Base-by-base conservation (phyloP, 2,113 vertebrate genomes). In the Embiotoca jacksoni region DNA sequence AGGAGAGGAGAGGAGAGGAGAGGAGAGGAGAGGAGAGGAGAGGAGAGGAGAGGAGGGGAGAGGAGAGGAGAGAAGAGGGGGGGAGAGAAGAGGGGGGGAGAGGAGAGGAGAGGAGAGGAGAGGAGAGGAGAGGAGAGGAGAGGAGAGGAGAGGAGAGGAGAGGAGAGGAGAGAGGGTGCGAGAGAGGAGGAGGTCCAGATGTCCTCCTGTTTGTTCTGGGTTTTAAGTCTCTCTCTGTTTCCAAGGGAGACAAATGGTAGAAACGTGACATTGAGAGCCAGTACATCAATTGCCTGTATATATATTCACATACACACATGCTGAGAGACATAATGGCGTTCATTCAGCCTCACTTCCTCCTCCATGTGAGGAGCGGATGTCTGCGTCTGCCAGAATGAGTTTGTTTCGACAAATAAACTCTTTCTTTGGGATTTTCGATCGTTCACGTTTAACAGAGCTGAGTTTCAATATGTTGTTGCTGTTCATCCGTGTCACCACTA, bases 241-340 rank as follows among this genome's bases (percentile, higher is more conserved):
- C 81, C 91, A 90, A 72, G 82, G 81, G 92, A 93, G 87, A 94
- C 91, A 87, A 91, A 91, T 91, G 90, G 88, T 82, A 70, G 77
- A 91, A 90, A 89, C 74, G 81, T 89, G 88, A 92, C 91, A 89
- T 84, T 80, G 82, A 86, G 82, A 84, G 89, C 71, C 71, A 75
- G 83, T 66, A 85, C 78, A 88, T 90, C 82, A 90, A 87, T 81
- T 86, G 78, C 57, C 35, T 37, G 4, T 41, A 9, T 55, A 67
- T 44, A 53, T 62, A 58, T 55, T 57, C 73, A 46, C 31, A 14
- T 58, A 49, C 49, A 66, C 36, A 68, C 50, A 76, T 46, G 64
- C 52, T 44, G 30, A 33, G 23, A 23, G 23, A 30, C 49, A 80
- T 44, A 60, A 81, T 81, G 83, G 44, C 47, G 55, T 78, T 46